Evolutionary conservation across 2,113 vertebrate genomes (phyloP).

Genomic region (Cephalophus harveyi): DNA sequence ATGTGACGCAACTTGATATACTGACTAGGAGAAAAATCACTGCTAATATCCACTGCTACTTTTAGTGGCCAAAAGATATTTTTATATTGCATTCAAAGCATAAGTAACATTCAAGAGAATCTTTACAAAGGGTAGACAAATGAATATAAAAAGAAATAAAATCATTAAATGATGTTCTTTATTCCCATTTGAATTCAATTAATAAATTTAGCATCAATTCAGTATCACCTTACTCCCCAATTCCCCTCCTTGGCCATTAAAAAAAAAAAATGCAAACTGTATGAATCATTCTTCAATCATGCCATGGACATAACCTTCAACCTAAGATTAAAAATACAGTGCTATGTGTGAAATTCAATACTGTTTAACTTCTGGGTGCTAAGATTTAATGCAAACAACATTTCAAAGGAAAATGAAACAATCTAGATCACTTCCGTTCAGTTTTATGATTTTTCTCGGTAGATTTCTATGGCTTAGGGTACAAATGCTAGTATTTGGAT

Average conservation of each 20-base stretch:
- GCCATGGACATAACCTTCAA: constrained; percentile 57
- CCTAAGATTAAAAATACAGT: constrained; percentile 62
- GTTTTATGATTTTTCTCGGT: constrained; percentile 64
- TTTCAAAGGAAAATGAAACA: constrained; percentile 78
- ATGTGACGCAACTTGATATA: neutral
- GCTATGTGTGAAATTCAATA: constrained; percentile 62
- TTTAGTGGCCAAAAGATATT: constrained; percentile 1
- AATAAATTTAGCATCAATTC: constrained; percentile 31
- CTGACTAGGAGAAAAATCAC: neutral
- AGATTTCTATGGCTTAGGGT: constrained; percentile 45
- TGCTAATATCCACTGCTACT: neutral
- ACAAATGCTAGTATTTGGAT: constrained; percentile 54
- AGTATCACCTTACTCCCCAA: neutral
- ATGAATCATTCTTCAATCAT: constrained; percentile 50
- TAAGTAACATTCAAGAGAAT: neutral
- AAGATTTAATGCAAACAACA: constrained; percentile 68
- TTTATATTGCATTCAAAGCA: neutral
- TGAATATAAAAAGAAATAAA: constrained; percentile 15
- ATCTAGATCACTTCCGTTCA: constrained; percentile 68
- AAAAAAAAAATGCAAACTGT: constrained; percentile 30
- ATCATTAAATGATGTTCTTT: neutral
- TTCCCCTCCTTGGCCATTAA: constrained; percentile 45
- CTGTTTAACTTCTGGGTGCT: constrained; percentile 71
- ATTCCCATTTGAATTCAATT: neutral
- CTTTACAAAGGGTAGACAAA: neutral